Evolutionary conservation across 2,888 invertebrate species (phyloP).

Genomic region (Slavum lentiscoides): DNA sequence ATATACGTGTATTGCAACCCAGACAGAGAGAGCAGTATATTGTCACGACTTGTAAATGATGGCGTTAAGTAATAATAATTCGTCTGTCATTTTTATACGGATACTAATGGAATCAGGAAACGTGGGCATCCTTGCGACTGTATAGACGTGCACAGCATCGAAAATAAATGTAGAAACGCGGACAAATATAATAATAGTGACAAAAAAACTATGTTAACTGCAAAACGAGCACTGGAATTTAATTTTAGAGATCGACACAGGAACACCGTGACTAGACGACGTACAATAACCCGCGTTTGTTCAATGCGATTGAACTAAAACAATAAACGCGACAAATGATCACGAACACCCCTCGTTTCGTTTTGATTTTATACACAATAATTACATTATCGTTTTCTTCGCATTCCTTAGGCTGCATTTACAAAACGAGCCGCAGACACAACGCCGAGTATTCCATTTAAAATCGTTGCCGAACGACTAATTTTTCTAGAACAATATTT

Average conservation of each 20-base stretch:
- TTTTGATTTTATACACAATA: background rate
- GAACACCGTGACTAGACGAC: no score
- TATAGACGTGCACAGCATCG: no score
- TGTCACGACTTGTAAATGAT: background rate
- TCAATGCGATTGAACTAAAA: no score
- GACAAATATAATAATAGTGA: background rate
- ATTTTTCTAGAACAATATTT: conserved; percentile 26
- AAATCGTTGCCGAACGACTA: conserved; percentile 32
- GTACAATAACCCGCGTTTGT: no score
- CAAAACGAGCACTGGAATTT: conserved; percentile 3
- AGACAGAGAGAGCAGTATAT: background rate
- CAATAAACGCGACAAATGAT: background rate
- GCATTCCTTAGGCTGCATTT: background rate
- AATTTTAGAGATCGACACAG: background rate
- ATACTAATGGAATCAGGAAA: background rate
- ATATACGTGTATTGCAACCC: background rate
- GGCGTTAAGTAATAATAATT: background rate
- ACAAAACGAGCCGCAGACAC: background rate
- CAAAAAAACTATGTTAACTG: background rate
- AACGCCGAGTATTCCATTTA: background rate
- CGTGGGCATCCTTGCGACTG: background rate
- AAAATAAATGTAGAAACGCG: background rate
- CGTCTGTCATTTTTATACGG: background rate
- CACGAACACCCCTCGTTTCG: background rate
- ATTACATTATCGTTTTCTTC: background rate